A percentile compares a stretch with the other conserved stretches of the same genome.
These are phyloP conservation scores for Chinchilla lanigera DNA, from an alignment of 2,113 vertebrate genomes.

Conservation along the genomic window DNA sequence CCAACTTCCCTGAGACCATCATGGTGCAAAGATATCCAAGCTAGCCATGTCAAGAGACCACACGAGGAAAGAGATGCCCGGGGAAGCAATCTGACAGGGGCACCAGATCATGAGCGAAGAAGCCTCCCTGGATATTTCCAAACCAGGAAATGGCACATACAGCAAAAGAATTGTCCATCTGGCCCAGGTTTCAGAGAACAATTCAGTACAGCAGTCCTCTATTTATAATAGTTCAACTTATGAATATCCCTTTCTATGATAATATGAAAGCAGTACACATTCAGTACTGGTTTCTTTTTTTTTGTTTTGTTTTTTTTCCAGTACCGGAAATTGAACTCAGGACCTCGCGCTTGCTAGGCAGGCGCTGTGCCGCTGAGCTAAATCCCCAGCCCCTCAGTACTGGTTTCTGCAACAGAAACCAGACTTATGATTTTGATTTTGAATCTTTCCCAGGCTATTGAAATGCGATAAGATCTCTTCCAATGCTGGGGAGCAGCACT, in stretches of 20 bases:
- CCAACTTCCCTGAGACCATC: background rate
- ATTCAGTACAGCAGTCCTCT: background rate
- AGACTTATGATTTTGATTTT: background rate
- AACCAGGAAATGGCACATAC: background rate
- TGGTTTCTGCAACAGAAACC: background rate
- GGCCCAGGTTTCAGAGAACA: background rate
- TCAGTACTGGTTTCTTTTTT: background rate
- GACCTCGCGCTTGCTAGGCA: no score
- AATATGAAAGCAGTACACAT: background rate
- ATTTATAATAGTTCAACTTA: background rate
- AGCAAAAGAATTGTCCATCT: background rate
- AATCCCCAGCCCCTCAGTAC: no score
- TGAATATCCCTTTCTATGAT: background rate
- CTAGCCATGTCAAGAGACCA: background rate
- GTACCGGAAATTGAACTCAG: no score
- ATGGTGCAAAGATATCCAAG: background rate
- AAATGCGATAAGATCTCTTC: background rate
- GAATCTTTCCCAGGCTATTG: background rate
- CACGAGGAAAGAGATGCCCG: background rate
- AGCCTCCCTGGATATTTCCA: background rate
- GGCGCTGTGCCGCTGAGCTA: no score
- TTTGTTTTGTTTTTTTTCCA: no score
- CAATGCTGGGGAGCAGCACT: background rate
- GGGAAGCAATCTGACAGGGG: background rate
- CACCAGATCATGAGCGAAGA: background rate